Conservation (phyloP, 2,888 invertebrate species). For the Xanthia icteritia region DNA sequence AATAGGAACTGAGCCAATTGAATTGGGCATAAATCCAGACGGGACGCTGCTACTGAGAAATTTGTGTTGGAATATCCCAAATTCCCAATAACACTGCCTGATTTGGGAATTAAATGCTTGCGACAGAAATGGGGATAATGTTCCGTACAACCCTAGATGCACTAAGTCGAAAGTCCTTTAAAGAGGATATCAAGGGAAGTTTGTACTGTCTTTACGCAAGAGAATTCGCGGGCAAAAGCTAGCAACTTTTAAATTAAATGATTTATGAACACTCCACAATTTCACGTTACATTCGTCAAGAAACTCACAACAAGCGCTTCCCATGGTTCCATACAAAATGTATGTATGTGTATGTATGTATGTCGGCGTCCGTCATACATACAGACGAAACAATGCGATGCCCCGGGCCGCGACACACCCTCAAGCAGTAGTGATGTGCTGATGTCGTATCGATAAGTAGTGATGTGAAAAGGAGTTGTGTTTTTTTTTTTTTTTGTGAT, state of each 20-base stretch:
- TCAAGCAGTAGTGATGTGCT: conserved; percentile 79
- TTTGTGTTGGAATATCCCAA: rapidly evolving
- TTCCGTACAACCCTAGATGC: background rate
- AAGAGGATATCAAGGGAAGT: background rate
- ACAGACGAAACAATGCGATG: conserved; percentile 88
- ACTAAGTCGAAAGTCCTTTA: background rate
- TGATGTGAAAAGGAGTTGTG: conserved; percentile 52
- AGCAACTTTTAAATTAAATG: conserved; percentile 23
- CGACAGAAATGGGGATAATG: background rate
- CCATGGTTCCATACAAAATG: conserved; percentile 73
- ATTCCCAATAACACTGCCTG: too few species aligned
- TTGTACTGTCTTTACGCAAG: too few species aligned
- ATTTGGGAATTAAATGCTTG: background rate
- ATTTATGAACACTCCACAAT: conserved; percentile 43
- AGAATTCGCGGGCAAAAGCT: background rate
- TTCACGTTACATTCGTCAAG: conserved; percentile 56
- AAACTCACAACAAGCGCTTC: conserved; percentile 73
- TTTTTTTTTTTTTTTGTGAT: background rate
- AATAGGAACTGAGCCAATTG: background rate
- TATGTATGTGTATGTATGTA: conserved; percentile 58
- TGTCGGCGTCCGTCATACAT: conserved; percentile 85
- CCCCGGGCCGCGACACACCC: conserved; percentile 87
- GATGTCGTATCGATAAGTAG: conserved; percentile 65
- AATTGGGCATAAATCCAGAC: too few species aligned
- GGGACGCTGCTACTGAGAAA: too few species aligned